Evolutionary conservation across 2,797 vertebrate species (phyloP).

Genomic region (Allobates femoralis): DNA sequence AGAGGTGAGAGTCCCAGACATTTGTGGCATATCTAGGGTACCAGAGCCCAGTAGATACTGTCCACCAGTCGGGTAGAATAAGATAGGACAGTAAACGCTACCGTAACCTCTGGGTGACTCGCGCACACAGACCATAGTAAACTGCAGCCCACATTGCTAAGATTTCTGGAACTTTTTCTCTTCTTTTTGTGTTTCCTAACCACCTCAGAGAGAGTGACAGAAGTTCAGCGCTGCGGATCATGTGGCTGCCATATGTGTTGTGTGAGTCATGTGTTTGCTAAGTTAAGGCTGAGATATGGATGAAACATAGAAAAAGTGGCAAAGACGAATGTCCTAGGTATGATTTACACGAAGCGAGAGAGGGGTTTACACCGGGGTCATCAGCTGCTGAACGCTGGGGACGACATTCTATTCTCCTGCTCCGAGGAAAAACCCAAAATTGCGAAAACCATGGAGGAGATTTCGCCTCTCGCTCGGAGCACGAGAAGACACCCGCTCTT

Average conservation of each 20-base stretch:
- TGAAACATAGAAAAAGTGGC: slow-evolving; percentile 42
- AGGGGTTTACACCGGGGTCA: slow-evolving; percentile 26
- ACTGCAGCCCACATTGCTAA: slow-evolving; percentile 57
- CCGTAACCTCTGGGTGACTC: slow-evolving; percentile 61
- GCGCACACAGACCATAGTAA: slow-evolving; percentile 58
- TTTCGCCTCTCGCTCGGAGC: neutral
- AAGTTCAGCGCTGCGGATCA: slow-evolving; percentile 51
- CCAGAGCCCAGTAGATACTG: too few species aligned
- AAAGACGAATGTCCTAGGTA: slow-evolving; percentile 48
- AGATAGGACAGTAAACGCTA: slow-evolving; percentile 18
- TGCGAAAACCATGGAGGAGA: neutral
- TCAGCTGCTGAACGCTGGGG: slow-evolving; percentile 3
- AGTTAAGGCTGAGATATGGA: slow-evolving; percentile 29
- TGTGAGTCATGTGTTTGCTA: slow-evolving; percentile 58
- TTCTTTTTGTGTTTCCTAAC: slow-evolving; percentile 51
- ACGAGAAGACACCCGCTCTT: neutral
- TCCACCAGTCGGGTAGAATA: neutral
- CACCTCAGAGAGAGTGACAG: slow-evolving; percentile 62
- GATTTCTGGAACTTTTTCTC: slow-evolving; percentile 58
- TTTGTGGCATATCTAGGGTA: too few species aligned
- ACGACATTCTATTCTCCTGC: slow-evolving; percentile 6
- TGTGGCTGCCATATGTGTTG: slow-evolving; percentile 57
- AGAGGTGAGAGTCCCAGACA: too few species aligned
- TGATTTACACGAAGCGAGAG: slow-evolving; percentile 24
- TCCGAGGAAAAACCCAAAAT: neutral